Percentiles rank a stretch among this genome's conserved stretches.
phyloP scores from a whole-genome alignment of 2,888 invertebrate species.

The Caenorhabditis doughertyi region DNA sequence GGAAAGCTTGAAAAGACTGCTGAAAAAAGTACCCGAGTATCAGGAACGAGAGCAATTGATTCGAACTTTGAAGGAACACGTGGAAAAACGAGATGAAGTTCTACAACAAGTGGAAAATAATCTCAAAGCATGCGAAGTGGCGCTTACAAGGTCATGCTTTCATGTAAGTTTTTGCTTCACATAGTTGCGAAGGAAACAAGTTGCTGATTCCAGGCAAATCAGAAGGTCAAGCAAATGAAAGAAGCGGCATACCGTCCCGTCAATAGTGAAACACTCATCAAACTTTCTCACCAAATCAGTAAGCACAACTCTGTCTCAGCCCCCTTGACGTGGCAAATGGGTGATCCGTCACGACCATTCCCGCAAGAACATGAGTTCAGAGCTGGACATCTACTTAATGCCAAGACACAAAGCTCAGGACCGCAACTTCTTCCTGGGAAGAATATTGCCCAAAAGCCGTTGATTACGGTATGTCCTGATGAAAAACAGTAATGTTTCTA shows the following conservation, averaged over 20 bases:
- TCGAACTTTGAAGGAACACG: slow-evolving; percentile 65
- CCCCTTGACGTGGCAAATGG: slow-evolving; percentile 77
- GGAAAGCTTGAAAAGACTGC: slow-evolving; percentile 46
- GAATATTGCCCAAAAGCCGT: slow-evolving; percentile 25
- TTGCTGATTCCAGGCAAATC: slow-evolving; percentile 73
- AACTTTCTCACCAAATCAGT: slow-evolving; percentile 79
- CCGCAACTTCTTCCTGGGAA: slow-evolving; percentile 45
- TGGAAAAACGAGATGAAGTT: slow-evolving; percentile 70
- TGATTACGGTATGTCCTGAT: slow-evolving; percentile 15
- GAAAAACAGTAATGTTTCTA: no score
- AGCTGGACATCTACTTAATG: slow-evolving; percentile 57
- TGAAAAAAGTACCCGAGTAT: slow-evolving; percentile 70
- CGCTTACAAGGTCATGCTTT: slow-evolving; percentile 70
- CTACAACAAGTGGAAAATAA: slow-evolving; percentile 71
- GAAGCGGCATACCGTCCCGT: slow-evolving; percentile 72
- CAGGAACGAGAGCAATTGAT: slow-evolving; percentile 76
- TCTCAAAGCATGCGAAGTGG: slow-evolving; percentile 72
- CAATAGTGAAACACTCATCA: slow-evolving; percentile 77
- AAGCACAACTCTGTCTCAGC: slow-evolving; percentile 77
- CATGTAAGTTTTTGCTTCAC: slow-evolving; percentile 61
- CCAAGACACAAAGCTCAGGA: slow-evolving; percentile 36
- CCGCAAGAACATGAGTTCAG: slow-evolving; percentile 81
- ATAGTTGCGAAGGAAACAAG: no score
- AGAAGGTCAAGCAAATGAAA: slow-evolving; percentile 72
- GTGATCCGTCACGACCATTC: slow-evolving; percentile 80